Evolutionary conservation across 2,888 invertebrate species (phyloP), one percentile per base, ranked within the genome.

Genomic region (Drosophila meridiana): DNA sequence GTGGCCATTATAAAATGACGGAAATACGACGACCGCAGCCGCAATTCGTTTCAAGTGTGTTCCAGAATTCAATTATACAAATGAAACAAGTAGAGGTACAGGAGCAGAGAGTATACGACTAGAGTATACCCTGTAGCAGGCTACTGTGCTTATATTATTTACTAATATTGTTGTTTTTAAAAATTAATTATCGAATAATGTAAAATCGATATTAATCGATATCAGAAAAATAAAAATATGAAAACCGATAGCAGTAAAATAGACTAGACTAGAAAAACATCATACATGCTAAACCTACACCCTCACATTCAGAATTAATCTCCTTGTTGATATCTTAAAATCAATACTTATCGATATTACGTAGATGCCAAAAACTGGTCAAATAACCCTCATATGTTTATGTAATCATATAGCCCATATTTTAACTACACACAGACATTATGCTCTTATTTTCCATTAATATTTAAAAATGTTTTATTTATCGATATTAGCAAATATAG

Each of bases 21-120:
- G 90, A 88, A 90, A 89, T 77, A 72, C 73, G 72, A 32, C 9
- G 48, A 58, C 38, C 78, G 58, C 62, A 68, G 9, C 67, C 64
- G 56, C 53, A 70, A 65, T 55, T 55, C 77, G 59, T 73, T 84
- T 89, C 88, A 85, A 83, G 83, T 87, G 90, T 69, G 64, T 80
- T 55, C 66, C 68, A 67, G 60, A 26, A 58, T 73, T 48, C 40
- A 47, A 43, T 20, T 11, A 11, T n/a, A 20, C 20, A 38, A 28
- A 20, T 20, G 30, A 40, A 40, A 30, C 38, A 30, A 60, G 30
- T 43, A 26, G 20, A 43, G 5, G 9, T 56, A 13, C 9, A 28
- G 4, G 0, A 20, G 13, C 14, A 11, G 30, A n/a, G 20, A 42
- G 4, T 43, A 20, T 13, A 13, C 13, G 20, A 32, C 20, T 43